A percentile compares a stretch with the other conserved stretches of the same genome.
Evolutionary conservation across 2,888 invertebrate species (phyloP).

Genomic region (Phrixothrix hirtus): DNA sequence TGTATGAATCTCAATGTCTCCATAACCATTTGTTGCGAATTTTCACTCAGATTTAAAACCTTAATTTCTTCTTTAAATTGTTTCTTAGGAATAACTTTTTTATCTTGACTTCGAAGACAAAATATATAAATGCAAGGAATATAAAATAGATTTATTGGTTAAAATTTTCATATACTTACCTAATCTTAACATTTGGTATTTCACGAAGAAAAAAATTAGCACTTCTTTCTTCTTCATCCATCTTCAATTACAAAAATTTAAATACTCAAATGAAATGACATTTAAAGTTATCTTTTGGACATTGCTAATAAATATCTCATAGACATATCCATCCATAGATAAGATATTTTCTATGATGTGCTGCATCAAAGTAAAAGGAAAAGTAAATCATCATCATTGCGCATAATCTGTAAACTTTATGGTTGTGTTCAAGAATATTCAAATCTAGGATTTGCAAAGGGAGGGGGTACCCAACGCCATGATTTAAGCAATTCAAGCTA

Average conservation of each 20-base stretch:
- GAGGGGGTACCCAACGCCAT: too few species aligned
- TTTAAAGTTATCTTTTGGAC: too few species aligned
- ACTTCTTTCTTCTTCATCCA: constrained; percentile 37
- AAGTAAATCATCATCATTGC: too few species aligned
- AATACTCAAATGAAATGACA: too few species aligned
- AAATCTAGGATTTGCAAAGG: too few species aligned
- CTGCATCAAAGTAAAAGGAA: too few species aligned
- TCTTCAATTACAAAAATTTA: constrained; percentile 13
- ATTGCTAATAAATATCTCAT: not conserved
- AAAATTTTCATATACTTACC: constrained; percentile 54
- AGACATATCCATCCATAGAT: too few species aligned
- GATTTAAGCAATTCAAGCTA: too few species aligned
- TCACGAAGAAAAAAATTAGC: constrained; percentile 68
- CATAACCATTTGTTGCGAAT: constrained; percentile 72
- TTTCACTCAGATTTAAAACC: constrained; percentile 67
- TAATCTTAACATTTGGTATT: constrained; percentile 65
- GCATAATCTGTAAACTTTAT: too few species aligned
- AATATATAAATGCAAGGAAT: not conserved
- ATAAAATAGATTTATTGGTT: constrained; percentile 3
- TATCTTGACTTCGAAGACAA: constrained; percentile 12
- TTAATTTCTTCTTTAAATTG: constrained; percentile 76
- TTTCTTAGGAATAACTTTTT: constrained; percentile 56
- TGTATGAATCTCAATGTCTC: constrained; percentile 75
- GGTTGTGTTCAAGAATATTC: too few species aligned
- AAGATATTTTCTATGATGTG: too few species aligned